Evolutionary conservation across 2,113 vertebrate species (phyloP).

Genomic region (Cottus gobio): DNA sequence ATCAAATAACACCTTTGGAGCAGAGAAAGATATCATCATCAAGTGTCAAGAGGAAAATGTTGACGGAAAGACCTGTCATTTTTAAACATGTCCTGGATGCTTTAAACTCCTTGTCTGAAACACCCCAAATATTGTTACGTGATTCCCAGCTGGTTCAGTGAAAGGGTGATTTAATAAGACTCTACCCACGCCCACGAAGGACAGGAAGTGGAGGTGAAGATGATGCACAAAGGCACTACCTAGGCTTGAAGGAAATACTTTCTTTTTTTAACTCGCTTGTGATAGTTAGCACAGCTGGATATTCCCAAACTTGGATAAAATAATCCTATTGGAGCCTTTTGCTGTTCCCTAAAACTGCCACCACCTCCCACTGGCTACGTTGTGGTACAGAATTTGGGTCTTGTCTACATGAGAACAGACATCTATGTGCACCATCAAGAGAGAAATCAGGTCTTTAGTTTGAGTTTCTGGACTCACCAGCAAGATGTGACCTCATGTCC

Average conservation of each 20-base stretch:
- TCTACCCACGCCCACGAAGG: slow-evolving; percentile 16
- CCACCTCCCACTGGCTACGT: background rate
- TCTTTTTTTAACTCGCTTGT: slow-evolving; percentile 1
- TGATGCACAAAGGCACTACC: slow-evolving; percentile 28
- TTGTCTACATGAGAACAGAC: slow-evolving; percentile 4
- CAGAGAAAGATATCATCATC: slow-evolving; percentile 3
- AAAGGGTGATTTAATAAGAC: slow-evolving; percentile 22
- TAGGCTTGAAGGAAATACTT: slow-evolving; percentile 1
- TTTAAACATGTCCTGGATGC: slow-evolving; percentile 9
- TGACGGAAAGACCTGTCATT: slow-evolving; percentile 3
- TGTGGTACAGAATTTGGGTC: background rate
- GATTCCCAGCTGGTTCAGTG: slow-evolving; percentile 5
- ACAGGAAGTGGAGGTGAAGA: slow-evolving; percentile 23
- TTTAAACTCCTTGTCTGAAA: background rate
- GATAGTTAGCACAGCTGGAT: background rate
- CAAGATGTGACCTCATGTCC: slow-evolving; percentile 35
- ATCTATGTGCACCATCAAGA: background rate
- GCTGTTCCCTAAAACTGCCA: background rate
- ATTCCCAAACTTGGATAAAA: background rate
- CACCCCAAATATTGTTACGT: background rate
- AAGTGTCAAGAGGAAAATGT: slow-evolving; percentile 20
- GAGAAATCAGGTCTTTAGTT: slow-evolving; percentile 10
- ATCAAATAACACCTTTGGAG: slow-evolving; percentile 21
- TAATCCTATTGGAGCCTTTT: slow-evolving; percentile 1
- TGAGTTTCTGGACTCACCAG: slow-evolving; percentile 31